A percentile compares a stretch with the other conserved stretches of the same genome.
Conservation (phyloP, 2,113 vertebrate species). For the Arenaria interpres region DNA sequence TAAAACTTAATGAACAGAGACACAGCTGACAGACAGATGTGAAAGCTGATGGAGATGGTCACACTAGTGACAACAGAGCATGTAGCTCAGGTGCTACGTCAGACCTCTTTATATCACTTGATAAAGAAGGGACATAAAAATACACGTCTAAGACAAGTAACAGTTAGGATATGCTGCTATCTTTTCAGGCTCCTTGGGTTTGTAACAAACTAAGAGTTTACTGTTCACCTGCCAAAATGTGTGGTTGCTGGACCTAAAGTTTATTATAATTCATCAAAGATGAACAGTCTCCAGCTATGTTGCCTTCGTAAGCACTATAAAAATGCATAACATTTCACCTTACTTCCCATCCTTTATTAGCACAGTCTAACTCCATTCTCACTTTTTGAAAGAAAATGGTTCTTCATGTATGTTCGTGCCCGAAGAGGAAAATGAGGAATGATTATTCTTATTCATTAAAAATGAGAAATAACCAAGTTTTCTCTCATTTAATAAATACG, state of each 20-base stretch:
- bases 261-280: background rate
- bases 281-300: background rate
- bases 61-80: background rate
- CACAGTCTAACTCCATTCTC: background rate
- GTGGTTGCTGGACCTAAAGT: background rate
- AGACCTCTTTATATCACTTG: background rate
- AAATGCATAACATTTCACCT: background rate
- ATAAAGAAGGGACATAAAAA: background rate
- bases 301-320: background rate
- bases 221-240: background rate
- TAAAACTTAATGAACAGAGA: background rate
- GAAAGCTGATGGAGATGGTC: background rate
- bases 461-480: background rate
- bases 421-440: background rate
- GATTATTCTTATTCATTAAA: background rate
- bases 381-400: background rate
- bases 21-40: background rate
- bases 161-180: background rate
- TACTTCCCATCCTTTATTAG: background rate
- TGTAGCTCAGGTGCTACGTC: background rate
- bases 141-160: background rate
- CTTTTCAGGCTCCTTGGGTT: background rate
- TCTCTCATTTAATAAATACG: background rate
- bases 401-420: background rate
- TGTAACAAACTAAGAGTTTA: background rate